Conservation (phyloP, 2,113 vertebrate genomes). For the Gnathonemus echidnorhynchus region DNA sequence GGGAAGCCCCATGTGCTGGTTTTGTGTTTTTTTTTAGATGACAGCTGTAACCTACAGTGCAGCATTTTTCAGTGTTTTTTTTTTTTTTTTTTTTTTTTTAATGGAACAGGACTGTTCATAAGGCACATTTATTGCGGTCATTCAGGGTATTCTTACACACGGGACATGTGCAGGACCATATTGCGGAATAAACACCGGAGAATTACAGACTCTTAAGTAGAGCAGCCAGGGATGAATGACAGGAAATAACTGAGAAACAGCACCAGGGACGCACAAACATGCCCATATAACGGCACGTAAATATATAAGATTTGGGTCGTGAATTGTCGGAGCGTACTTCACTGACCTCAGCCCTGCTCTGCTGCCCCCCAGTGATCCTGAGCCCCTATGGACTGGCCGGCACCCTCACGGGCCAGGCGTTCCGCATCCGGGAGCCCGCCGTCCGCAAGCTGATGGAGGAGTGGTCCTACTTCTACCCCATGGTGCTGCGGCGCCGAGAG, state of each 20-base stretch:
- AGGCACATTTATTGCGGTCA: background rate
- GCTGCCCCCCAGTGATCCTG: conserved; percentile 70
- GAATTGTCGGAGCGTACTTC: background rate
- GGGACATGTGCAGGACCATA: background rate
- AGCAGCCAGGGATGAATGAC: background rate
- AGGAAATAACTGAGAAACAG: background rate
- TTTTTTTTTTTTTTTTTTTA: background rate
- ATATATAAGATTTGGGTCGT: background rate
- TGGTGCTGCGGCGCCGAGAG: conserved; percentile 72
- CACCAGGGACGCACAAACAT: background rate
- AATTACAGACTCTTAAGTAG: background rate
- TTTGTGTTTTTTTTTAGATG: background rate
- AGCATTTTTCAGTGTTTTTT: background rate
- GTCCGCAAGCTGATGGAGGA: conserved; percentile 89
- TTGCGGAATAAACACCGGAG: background rate
- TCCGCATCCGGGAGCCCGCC: conserved; percentile 90
- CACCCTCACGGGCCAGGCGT: conserved; percentile 86
- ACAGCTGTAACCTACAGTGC: background rate
- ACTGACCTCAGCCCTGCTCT: background rate
- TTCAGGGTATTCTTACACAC: background rate
- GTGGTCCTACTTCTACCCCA: conserved; percentile 96
- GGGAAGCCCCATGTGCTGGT: background rate
- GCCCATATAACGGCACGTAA: background rate
- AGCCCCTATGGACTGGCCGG: conserved; percentile 91
- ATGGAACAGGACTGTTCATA: background rate